Conservation (phyloP, 2,113 vertebrate species). For the Pimephales promelas region DNA sequence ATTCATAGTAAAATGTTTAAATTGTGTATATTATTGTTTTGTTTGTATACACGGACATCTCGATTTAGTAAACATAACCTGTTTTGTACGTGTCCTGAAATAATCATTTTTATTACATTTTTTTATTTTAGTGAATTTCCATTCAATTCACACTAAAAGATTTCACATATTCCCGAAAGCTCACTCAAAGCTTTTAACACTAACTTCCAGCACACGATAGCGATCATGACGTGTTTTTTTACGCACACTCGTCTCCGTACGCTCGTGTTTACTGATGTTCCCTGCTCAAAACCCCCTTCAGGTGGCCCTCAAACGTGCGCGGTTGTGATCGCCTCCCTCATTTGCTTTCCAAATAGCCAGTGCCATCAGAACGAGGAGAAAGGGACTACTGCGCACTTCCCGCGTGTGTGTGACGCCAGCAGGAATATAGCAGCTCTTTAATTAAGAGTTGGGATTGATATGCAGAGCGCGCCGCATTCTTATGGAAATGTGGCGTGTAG, state of each 20-base stretch:
- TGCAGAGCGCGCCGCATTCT: slow-evolving; percentile 78
- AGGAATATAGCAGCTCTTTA: slow-evolving; percentile 82
- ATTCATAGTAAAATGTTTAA: background rate
- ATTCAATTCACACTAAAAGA: background rate
- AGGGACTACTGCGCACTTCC: slow-evolving; percentile 62
- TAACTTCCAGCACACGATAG: background rate
- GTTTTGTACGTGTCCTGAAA: background rate
- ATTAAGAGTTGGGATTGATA: slow-evolving; percentile 81
- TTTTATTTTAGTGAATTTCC: too few relatives aligned
- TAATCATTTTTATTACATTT: background rate
- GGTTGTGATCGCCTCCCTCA: slow-evolving; percentile 70
- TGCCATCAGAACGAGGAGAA: slow-evolving; percentile 57
- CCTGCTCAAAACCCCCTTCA: background rate
- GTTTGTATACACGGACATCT: background rate
- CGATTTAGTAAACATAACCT: background rate
- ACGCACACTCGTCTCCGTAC: background rate
- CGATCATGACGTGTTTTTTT: background rate
- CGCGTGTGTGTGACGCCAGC: slow-evolving; percentile 57
- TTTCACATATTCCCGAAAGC: too few relatives aligned
- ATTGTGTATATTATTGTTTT: background rate
- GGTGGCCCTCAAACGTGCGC: slow-evolving; percentile 67
- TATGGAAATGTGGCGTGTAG: slow-evolving; percentile 74
- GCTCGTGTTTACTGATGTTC: slow-evolving; percentile 69
- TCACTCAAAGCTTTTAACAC: background rate
- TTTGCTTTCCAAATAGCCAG: slow-evolving; percentile 80